Conservation (phyloP, 2,797 vertebrate species). For the Muraenolepis orangiensis region DNA sequence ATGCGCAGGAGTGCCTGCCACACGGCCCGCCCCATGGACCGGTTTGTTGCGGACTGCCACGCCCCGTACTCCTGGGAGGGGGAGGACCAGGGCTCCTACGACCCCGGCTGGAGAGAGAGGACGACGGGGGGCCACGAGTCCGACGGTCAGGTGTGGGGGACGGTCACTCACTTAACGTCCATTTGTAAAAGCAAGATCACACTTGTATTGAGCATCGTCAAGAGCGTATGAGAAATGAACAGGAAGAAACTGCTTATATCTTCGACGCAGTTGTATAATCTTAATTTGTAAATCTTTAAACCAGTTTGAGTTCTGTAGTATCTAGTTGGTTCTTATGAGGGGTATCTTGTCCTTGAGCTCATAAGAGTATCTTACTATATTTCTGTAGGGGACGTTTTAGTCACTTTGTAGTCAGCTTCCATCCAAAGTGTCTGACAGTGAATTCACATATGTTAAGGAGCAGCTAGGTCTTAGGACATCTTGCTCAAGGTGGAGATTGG, state of each 20-base stretch:
- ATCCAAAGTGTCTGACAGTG: too few species aligned
- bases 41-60: conserved; percentile 63
- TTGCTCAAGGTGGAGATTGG: background rate
- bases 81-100: conserved; percentile 80
- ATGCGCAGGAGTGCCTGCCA: conserved; percentile 75
- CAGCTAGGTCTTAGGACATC: too few species aligned
- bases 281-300: too few species aligned
- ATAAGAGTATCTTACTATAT: too few species aligned
- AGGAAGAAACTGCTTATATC: background rate
- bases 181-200: background rate
- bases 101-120: conserved; percentile 76
- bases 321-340: background rate
- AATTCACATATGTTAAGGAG: too few species aligned
- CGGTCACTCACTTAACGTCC: too few species aligned
- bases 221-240: background rate
- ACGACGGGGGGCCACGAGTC: background rate
- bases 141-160: background rate
- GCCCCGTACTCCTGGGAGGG: conserved; percentile 79
- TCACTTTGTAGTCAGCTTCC: too few species aligned
- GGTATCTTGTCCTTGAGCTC: too few species aligned
- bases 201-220: too few species aligned
- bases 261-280: too few species aligned
- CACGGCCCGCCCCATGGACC: conserved; percentile 56
- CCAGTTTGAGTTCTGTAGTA: background rate
- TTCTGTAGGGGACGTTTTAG: too few species aligned